Evolutionary conservation across 2,113 vertebrate genomes (phyloP), one percentile per base, ranked within the genome.

Genomic region (Origma solitaria): DNA sequence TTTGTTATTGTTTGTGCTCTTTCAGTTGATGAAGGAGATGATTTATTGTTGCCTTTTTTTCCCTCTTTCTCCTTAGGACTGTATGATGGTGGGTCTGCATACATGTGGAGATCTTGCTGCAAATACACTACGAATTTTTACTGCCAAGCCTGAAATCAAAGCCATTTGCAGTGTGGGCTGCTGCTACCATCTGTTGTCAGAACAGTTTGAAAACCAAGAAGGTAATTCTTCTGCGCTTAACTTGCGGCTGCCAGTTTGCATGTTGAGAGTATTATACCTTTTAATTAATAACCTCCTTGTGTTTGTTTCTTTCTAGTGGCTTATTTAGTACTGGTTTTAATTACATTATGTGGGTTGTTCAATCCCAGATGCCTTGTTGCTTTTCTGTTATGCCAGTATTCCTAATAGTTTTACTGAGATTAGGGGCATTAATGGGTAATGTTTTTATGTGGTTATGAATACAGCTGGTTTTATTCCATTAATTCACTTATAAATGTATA

Each of bases 101-200:
- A 99, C 99, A 7, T 99, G 99, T 66, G 99, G 99, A 20, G 99
- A 99, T 97, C 98, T 99, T 97, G 99, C 99, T 92, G 90, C 98
- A 89, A 98, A 97, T 89, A 98, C 98, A 2, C 89, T 98, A 25
- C 93, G 98, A 76, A 99, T 99, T 98, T 99, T 99, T 96, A 92
- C 96, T 95, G 97, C 98, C 76, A 99, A 98, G 65, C 95, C 97
- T 70, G 99, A 99, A 98, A 98, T 99, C 93, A 98, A 97, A 58
- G 98, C 99, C 1, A 98, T 99, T 94, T 99, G 99, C 96, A 99
- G 98, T 79, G 99, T 99, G 66, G 95, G 99, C 83, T 99, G 98
- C 97, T 99, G 99, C 97, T 99, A 99, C 95, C 99, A 99, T 97
- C 98, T 99, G 75, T 98, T 99, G 92, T 98, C 99, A 90, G 99